Conservation (phyloP, 2,888 invertebrate species). For the Limnephilus lunatus region DNA sequence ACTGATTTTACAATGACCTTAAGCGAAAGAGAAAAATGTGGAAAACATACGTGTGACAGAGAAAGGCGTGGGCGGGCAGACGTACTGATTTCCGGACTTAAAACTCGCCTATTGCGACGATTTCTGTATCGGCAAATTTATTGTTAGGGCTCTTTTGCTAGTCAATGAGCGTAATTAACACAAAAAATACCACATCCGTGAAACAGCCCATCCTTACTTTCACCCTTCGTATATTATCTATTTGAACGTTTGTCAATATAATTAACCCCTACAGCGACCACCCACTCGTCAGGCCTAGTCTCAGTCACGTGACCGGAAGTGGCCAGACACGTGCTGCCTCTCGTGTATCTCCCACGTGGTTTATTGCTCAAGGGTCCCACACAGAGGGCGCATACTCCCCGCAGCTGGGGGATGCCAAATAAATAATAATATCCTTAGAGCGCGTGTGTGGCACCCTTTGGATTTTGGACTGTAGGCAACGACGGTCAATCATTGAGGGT, state of each 20-base stretch:
- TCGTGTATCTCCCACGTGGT: slow-evolving; percentile 47
- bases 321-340: slow-evolving; percentile 59
- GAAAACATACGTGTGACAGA: too few species aligned
- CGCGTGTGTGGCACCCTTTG: not conserved
- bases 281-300: slow-evolving; percentile 9
- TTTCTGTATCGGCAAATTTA: too few species aligned
- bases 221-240: not conserved
- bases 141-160: not conserved
- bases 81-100: too few species aligned
- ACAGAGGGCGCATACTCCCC: not conserved
- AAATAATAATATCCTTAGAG: slow-evolving; percentile 26
- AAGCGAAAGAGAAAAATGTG: too few species aligned
- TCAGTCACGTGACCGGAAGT: slow-evolving; percentile 62
- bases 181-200: not conserved
- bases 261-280: slow-evolving; percentile 3
- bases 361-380: slow-evolving; percentile 17
- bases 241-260: slow-evolving; percentile 12
- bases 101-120: too few species aligned
- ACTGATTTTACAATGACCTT: too few species aligned
- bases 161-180: not conserved
- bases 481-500: not conserved
- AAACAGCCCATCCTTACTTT: not conserved
- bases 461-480: not conserved
- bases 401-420: slow-evolving; percentile 12
- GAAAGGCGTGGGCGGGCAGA: too few species aligned